Percentiles rank a stretch among this genome's conserved stretches.
These are phyloP conservation scores for Lepus oiostolus DNA, from an alignment of 2,797 vertebrate species.

Conservation along the genomic window DNA sequence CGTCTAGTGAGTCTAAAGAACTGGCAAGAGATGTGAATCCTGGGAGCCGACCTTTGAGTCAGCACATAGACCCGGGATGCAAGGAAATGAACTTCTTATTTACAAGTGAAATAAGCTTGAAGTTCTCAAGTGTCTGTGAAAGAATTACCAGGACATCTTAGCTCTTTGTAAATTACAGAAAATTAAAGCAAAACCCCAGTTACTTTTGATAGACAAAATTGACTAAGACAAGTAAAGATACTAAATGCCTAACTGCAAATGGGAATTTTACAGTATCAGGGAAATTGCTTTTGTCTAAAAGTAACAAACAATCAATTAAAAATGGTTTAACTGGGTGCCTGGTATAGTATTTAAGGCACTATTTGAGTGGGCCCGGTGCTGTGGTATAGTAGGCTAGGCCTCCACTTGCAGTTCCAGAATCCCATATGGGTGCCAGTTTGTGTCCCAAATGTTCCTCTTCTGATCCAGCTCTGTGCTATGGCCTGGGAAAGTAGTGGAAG, in stretches of 20 bases:
- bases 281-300: conserved; percentile 25
- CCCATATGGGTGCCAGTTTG: too few relatives aligned
- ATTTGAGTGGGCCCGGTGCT: too few relatives aligned
- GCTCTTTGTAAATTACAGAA: conserved; percentile 10
- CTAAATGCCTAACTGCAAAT: background rate
- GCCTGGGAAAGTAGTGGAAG: too few relatives aligned
- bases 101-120: background rate
- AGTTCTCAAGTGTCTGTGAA: conserved; percentile 3
- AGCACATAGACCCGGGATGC: background rate
- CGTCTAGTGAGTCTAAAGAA: conserved; percentile 57
- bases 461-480: too few relatives aligned
- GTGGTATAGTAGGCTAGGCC: too few relatives aligned
- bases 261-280: background rate
- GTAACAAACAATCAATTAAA: background rate
- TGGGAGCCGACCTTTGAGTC: background rate
- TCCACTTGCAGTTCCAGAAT: too few relatives aligned
- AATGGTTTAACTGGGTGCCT: background rate
- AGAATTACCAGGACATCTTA: background rate
- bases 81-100: conserved; percentile 10
- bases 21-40: background rate
- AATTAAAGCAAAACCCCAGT: conserved; percentile 14
- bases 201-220: conserved; percentile 22
- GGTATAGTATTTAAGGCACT: too few relatives aligned
- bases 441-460: too few relatives aligned
- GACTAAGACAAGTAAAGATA: conserved; percentile 22